Base-by-base conservation (phyloP, 2,113 vertebrate genomes). In the Oryzias javanicus region DNA sequence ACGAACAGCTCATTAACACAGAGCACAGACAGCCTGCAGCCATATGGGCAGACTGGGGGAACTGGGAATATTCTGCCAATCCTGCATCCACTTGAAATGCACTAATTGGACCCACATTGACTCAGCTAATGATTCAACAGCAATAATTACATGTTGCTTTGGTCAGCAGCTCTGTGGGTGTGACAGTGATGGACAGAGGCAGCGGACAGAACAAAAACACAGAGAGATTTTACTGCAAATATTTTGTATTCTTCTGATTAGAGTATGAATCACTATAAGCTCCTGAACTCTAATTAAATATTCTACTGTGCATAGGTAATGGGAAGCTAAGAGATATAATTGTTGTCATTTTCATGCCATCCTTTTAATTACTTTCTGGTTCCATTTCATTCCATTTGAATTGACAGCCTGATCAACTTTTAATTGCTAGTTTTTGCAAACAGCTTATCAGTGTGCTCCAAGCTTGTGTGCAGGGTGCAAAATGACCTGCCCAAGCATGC, bases 301-400 rank as follows among this genome's bases (percentile, higher is more conserved):
- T 86, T 83, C 87, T 72, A 70, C 72, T 80, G 80, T 83, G 86
- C 63, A 74, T 83, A 67, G 53, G 76, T 87, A 89, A 89, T 85
- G 84, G 80, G 82, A 90, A 88, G 81, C 82, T 84, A 90, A 89
- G 82, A 90, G 89, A 90, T 90, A 90, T 86, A 90, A 89, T 86
- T 91, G 86, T 88, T 88, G 88, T 86, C 73, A 58, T 89, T 89
- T 87, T 84, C 77, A 80, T 71, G 72, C 74, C 83, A 82, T 91
- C 84, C 84, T 86, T 92, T 90, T 91, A 92, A 92, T 91, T 91
- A 90, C 89, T 89, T 90, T 90, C 83, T 81, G 88, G 90, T 90
- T 92, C 89, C 89, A 88, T 92, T 92, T 91, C 89, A 91, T 91
- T 92, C 88, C 88, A 87, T 91, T 87, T 82, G 81, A 89, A 90